Conservation (phyloP, 64 coral and sea anemone genomes). For the Montipora efflorescens region DNA sequence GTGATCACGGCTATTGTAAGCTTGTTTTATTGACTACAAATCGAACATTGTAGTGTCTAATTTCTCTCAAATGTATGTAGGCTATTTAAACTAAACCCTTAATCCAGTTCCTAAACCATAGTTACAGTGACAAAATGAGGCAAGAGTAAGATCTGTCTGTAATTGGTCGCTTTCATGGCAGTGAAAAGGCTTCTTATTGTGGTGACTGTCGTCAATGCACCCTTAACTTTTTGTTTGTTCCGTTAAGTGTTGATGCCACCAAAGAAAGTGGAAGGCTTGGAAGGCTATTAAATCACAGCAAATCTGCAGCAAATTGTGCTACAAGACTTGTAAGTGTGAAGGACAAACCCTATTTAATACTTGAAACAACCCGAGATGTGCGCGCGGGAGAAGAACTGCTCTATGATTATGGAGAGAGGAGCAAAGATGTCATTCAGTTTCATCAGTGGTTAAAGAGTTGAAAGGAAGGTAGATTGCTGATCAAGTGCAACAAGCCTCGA, state of each 20-base stretch:
- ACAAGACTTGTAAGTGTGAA: constrained; percentile 82
- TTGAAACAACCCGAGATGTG: constrained; percentile 72
- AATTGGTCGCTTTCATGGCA: no score
- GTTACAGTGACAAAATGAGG: no score
- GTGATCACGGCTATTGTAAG: no score
- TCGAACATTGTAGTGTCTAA: no score
- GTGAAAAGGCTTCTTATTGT: no score
- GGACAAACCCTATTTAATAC: constrained; percentile 82
- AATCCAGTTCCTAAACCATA: no score
- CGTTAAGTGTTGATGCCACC: constrained; percentile 92
- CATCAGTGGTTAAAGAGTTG: constrained; percentile 87
- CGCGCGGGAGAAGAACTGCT: constrained; percentile 81
- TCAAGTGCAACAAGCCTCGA: background rate
- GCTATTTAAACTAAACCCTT: no score
- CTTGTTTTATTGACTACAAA: no score
- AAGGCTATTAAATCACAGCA: constrained; percentile 94
- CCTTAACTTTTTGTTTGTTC: background rate
- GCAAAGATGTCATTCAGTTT: constrained; percentile 70
- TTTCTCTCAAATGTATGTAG: no score
- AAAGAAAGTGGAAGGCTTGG: constrained; percentile 87
- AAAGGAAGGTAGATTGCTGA: background rate
- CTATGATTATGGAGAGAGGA: constrained; percentile 99
- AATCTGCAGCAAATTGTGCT: constrained; percentile 81
- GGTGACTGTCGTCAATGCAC: no score
- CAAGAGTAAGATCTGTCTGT: no score